Base-by-base conservation (phyloP, 2,888 invertebrate genomes). In the Pachliopta kotzebuea region DNA sequence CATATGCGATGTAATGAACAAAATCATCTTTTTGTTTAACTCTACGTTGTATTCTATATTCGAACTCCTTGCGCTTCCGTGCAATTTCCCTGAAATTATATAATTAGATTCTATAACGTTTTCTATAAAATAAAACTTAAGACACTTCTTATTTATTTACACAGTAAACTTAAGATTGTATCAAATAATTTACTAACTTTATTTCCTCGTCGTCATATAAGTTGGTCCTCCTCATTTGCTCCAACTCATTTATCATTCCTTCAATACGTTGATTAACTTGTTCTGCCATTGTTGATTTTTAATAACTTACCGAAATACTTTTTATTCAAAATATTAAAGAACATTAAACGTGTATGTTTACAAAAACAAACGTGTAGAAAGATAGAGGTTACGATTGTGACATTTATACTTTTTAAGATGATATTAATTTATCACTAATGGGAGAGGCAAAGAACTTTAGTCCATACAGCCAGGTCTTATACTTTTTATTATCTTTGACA, bases 251-350 rank as follows among this genome's bases (percentile, higher is more conserved):
- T 74, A 96, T 93, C 93, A 96, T 94, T 69, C 94, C 94, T 90
- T 97, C 97, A 73, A 96, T 93, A 79, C 94, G 94, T 80, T 94
- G 94, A 77, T 96, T 95, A 2, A 96, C 96, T 84, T 94, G 93
- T 88, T 97, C 97, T 18, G 96, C 95, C 97, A 97, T 97, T 76
- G 78, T 71, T 54, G 9, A 53, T 8, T 42, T 55, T 45, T 31
- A 24, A 17, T 37, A 37, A 37, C 14, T 37, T 0, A 26, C n/a
- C 45, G 21, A 0, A 14, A 37, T 17, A 42, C 20, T 42, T 56
- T 23, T 56, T 42, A 37, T 56, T 20, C 14, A 31, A 56, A 56
- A 56, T 23, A 56, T 17, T 20, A 21, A 56, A 23, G 17, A 42
- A 14, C 0, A 26, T 14, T 42, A 20, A 7, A 21, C 23, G 31